Evolutionary conservation across 2,888 invertebrate species (phyloP), one percentile per base, ranked within the genome.

Genomic region (Agrilus cyanescens): DNA sequence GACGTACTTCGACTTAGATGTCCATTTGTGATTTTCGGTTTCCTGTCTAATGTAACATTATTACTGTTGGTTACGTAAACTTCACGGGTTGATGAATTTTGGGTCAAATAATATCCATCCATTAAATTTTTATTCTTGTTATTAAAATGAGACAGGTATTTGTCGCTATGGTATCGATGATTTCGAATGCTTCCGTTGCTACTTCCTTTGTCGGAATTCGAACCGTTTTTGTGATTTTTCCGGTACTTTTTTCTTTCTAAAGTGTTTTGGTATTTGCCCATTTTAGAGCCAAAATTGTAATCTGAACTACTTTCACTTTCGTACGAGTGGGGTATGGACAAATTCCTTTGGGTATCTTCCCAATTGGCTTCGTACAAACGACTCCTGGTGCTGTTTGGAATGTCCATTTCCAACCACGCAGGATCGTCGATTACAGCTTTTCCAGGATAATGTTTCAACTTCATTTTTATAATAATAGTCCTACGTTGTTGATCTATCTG

Each of bases 281-380:
- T 46, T 40, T 56, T 55, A 4, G 60, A 57, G 4, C 58, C 58
- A 12, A 74, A 65, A 50, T 70, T 73, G 37, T 67, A 58, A 38
- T 50, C 57, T 30, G 46, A 45, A 42, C 53, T 56, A 42, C 53
- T 60, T 12, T 53, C 51, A 39, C 57, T 60, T 44, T 61, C 63
- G 46, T 61, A 61, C 4, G 59, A 59, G 25, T 37, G 41, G 20
- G 35, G 32, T 4, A 43, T 33, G 13, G 47, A 70, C 38, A 77
- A 65, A 59, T 73, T 74, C 47, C 70, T 68, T 50, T 73, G 72
- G n/a, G 82, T 76, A 57, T 85, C 83, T 48, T 82, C 73, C 88
- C 88, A 88, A 61, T 85, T 88, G 29, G 86, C 86, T 56, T 86
- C 87, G 63, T 88, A 88, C 37, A 85, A 75, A 38, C 83, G 73